Evolutionary conservation across 2,113 vertebrate genomes (phyloP), one percentile per base, ranked within the genome.

Genomic region (Motacilla tschutschensis): DNA sequence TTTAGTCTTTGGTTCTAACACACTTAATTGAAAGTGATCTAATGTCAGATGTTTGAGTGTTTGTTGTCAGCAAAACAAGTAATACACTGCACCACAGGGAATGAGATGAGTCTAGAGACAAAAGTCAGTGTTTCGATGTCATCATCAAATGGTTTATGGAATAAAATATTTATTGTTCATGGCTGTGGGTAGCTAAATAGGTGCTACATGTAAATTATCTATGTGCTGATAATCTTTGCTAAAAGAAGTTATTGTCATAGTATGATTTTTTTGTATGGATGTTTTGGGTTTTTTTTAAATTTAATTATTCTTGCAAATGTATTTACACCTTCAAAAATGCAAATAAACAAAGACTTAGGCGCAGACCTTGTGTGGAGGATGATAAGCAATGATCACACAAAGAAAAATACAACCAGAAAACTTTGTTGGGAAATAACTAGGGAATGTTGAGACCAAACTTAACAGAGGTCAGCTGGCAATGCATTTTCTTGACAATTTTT

Each of bases 21-120:
- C 33, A 75, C 24, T 69, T 95, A 96, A 96, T 92, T 96, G 92
- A 95, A 96, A 97, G 85, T 94, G 92, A 96, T 93, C 89, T 88
- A 89, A 92, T 89, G 88, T 96, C 93, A 95, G 65, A 92, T 93
- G 50, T 72, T 78, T 92, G 88, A 87, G 48, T 60, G 75, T 87
- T 91, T 95, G 44, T 93, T 96, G 92, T 92, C 94, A 96, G 93
- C 72, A 92, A 94, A 95, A 91, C 74, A 93, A 95, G 87, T 81
- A 95, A 84, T 82, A 53, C 7, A n/a, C 19, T 59, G 24, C 40
- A 90, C 91, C 35, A 41, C 17, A 71, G 76, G 70, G 87, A 93
- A 78, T 17, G 10, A 74, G 59, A 62, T 33, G 46, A 91, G 65
- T 87, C 55, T 84, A 31, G 63, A 91, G 50, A 64, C 57, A 88